These are phyloP conservation scores for Nyctalus aviator DNA, from an alignment of 2,797 vertebrate genomes.

Conservation along the genomic window DNA sequence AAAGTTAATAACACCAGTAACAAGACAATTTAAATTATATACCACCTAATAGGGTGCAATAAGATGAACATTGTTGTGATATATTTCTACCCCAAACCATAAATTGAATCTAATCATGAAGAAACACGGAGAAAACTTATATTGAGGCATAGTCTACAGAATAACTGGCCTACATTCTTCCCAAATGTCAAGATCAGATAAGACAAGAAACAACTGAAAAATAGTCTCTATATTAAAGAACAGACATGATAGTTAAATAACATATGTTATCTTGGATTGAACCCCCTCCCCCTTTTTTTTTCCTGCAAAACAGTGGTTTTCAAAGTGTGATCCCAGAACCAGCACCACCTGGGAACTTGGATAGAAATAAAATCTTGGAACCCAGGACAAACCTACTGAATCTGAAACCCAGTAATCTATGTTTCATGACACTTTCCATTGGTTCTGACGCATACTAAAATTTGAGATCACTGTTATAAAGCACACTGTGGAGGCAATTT, in stretches of 20 bases:
- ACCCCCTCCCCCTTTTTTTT: not conserved
- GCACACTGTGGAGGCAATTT: not conserved
- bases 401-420: not conserved
- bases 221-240: slow-evolving; percentile 8
- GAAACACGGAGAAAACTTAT: not conserved
- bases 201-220: not conserved
- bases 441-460: not conserved
- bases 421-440: not conserved
- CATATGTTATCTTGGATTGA: not conserved
- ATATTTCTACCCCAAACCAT: not conserved
- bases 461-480: slow-evolving; percentile 27
- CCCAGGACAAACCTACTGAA: not conserved
- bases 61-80: not conserved
- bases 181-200: not conserved
- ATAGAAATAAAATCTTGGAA: slow-evolving; percentile 8
- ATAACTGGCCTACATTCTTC: not conserved
- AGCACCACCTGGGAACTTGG: not conserved
- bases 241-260: slow-evolving; percentile 6
- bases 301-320: not conserved
- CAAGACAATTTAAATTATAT: slow-evolving; percentile 32
- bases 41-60: not conserved
- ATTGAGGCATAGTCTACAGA: not conserved
- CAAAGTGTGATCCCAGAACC: not conserved
- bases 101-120: slow-evolving; percentile 24
- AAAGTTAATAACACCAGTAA: slow-evolving; percentile 34